Base-by-base conservation (phyloP, 2,888 invertebrate genomes). In the Plagiodera versicolora region DNA sequence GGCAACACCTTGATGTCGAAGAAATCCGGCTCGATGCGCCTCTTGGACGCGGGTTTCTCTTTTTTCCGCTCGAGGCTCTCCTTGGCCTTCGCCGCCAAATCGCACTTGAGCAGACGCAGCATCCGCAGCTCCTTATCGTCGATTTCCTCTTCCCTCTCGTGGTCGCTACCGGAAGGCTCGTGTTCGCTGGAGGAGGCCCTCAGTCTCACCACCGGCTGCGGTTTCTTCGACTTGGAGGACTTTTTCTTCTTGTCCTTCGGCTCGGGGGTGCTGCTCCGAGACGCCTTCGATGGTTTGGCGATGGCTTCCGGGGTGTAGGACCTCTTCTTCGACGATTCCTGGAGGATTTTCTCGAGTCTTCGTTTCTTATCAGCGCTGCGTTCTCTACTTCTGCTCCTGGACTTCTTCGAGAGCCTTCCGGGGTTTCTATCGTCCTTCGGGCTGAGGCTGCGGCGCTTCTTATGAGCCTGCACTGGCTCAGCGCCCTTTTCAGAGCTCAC, bases 21-120 rank as follows among this genome's bases (percentile, higher is more conserved):
- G 73, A 73, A 66, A 64, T 78, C 74, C 2, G 77, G 70, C 61
- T 76, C 75, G n/a, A 76, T 74, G 8, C 56, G 58, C 50, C 68
- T 68, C 58, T 66, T 67, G 10, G 56, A n/a, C 63, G 60, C 1
- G 57, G 60, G 56, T 67, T 55, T 65, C 53, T 70, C 69, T 54
- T 64, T 79, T 68, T 84, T 86, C 73, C 86, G 86, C 64, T 87
- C 87, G 58, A 88, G 78, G 1, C 83, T 81, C 74, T 89, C 89
- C 71, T 89, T 89, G 1, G 91, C 91, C 78, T 91, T 89, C 63
- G 89, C 83, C 58, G 89, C 85, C 75, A 86, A 78, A 66, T 87
- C 86, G 68, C 86, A 83, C 70, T 88, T 87, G 8, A 88, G 76
- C 64, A 86, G 81, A 72, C 89, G 87, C 64, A 91, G 78, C 73